A percentile compares a stretch with the other conserved stretches of the same genome.
phyloP scores from a whole-genome alignment of 2,888 invertebrate species.

The Ochropleura leucogaster region DNA sequence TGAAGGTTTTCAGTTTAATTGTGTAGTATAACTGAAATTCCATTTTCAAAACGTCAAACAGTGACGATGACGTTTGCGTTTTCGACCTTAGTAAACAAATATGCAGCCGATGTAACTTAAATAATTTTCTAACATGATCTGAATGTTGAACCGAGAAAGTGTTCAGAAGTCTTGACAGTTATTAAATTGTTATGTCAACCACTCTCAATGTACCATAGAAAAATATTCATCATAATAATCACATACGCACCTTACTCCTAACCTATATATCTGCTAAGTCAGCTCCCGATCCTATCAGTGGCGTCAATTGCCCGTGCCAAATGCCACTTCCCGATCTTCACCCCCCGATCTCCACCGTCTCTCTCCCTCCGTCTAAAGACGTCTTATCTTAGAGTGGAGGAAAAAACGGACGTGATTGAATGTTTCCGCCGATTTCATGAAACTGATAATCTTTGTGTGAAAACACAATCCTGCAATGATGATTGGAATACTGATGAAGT shows the following conservation, averaged over 20 bases:
- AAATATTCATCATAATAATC: background rate
- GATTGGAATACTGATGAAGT: conserved; percentile 62
- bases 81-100: background rate
- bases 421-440: conserved; percentile 86
- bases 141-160: background rate
- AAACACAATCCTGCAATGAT: conserved; percentile 71
- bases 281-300: conserved; percentile 90
- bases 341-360: conserved; percentile 64
- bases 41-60: background rate
- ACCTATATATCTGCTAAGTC: conserved; percentile 85
- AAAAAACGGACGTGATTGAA: conserved; percentile 86
- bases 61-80: background rate
- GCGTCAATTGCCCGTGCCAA: conserved; percentile 91
- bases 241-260: conserved; percentile 65
- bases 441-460: conserved; percentile 80
- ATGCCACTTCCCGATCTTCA: conserved; percentile 84
- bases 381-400: conserved; percentile 80
- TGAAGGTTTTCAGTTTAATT: no score
- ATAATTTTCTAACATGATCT: background rate
- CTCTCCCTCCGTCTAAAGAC: conserved; percentile 66
- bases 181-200: background rate
- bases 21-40: background rate
- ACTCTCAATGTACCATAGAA: background rate
- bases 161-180: background rate
- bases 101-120: background rate